phyloP scores from a whole-genome alignment of 2,797 vertebrate species.

The Champsocephalus gunnari region DNA sequence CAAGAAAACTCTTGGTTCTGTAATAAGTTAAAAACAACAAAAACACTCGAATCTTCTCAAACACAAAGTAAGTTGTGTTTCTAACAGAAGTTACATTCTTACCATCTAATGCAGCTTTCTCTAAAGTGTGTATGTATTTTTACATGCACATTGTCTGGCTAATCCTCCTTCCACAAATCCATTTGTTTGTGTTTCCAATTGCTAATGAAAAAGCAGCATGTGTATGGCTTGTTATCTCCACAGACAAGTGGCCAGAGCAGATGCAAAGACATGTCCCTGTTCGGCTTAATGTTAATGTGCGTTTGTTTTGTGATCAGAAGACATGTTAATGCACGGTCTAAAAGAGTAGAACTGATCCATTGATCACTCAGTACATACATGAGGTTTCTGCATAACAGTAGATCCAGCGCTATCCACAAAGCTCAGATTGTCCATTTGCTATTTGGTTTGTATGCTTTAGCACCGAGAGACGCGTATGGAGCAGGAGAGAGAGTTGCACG shows the following conservation, averaged over 20 bases:
- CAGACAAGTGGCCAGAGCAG: background rate
- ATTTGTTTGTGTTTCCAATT: background rate
- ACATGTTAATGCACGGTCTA: no score
- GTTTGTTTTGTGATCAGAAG: no score
- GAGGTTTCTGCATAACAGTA: background rate
- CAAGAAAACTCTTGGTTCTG: background rate
- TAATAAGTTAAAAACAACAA: background rate
- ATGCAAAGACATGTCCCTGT: background rate
- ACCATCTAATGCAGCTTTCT: background rate
- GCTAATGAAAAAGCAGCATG: background rate
- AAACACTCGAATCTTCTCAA: background rate
- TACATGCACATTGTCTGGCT: background rate
- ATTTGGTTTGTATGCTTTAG: slow-evolving; percentile 72
- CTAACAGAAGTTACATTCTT: background rate
- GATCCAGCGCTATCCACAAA: background rate
- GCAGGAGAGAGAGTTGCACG: slow-evolving; percentile 94
- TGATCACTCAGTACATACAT: background rate
- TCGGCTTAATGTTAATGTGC: no score
- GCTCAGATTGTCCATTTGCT: background rate
- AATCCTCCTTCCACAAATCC: no score
- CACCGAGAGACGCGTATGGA: slow-evolving; percentile 93
- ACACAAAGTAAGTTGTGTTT: background rate
- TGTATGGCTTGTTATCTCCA: background rate
- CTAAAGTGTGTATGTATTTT: background rate
- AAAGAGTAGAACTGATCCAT: no score